A percentile compares a stretch with the other conserved stretches of the same genome.
phyloP scores from a whole-genome alignment of 2,113 vertebrate species.

The Tringa solitaria region DNA sequence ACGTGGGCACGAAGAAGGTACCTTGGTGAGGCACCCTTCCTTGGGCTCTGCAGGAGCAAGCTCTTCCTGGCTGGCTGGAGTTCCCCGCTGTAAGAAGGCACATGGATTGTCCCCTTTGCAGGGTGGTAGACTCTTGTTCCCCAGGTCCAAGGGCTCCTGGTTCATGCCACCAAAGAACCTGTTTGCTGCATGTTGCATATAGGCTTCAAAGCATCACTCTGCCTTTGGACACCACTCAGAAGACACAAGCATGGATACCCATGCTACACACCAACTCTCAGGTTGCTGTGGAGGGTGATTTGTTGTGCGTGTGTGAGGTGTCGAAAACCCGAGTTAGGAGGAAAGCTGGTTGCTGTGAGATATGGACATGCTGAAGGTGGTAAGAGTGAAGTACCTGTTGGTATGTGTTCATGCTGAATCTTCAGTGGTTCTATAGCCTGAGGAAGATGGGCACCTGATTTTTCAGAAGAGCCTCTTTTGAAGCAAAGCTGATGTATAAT shows the following conservation, averaged over 20 bases:
- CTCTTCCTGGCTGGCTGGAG: neutral
- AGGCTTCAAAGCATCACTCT: neutral
- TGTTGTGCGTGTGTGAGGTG: neutral
- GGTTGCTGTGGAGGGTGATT: neutral
- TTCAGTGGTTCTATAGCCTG: neutral
- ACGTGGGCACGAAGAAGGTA: neutral
- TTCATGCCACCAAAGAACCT: accelerated
- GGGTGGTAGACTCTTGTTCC: neutral
- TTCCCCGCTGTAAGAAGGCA: neutral
- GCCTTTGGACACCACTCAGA: neutral
- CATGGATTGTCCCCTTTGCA: accelerated
- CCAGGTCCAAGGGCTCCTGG: accelerated
- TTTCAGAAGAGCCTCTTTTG: neutral
- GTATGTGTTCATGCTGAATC: neutral
- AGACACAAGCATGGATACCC: accelerated
- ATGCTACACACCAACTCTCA: neutral
- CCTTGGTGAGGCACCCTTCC: accelerated
- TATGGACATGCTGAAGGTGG: accelerated
- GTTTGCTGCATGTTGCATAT: accelerated
- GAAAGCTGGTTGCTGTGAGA: neutral
- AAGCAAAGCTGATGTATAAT: neutral
- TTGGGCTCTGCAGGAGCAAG: neutral
- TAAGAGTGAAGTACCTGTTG: neutral
- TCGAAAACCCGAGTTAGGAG: neutral
- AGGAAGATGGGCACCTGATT: neutral